These are phyloP conservation scores for Lontra canadensis DNA, from an alignment of 2,113 vertebrate species.

Conservation along the genomic window DNA sequence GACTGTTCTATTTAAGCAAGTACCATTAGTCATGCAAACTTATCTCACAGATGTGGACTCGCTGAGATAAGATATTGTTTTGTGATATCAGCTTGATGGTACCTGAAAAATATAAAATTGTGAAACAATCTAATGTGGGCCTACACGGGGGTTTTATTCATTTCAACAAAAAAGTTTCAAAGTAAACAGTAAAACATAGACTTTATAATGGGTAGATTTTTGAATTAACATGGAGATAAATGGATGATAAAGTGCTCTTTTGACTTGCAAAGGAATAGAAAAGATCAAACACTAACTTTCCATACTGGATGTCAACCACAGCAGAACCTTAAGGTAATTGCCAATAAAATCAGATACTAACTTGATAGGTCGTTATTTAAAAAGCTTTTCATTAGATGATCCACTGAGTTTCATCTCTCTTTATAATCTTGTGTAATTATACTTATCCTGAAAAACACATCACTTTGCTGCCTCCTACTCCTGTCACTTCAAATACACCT, in stretches of 20 bases:
- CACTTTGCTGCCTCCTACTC: not conserved
- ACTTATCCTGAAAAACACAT: not conserved
- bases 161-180: not conserved
- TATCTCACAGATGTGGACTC: not conserved
- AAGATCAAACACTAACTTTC: not conserved
- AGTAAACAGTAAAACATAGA: not conserved
- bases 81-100: not conserved
- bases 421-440: not conserved
- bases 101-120: not conserved
- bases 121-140: not conserved
- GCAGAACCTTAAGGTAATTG: not conserved
- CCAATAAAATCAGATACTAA: not conserved
- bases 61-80: not conserved
- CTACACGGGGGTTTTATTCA: not conserved
- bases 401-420: not conserved
- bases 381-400: not conserved
- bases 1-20: not conserved
- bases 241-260: not conserved
- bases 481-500: not conserved
- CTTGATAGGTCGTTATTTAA: not conserved
- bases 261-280: constrained; percentile 19
- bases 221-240: not conserved
- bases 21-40: not conserved
- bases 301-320: not conserved
- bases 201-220: not conserved